These are phyloP conservation scores for Salpingus planirostris DNA, from an alignment of 2,888 invertebrate genomes.

Conservation along the genomic window DNA sequence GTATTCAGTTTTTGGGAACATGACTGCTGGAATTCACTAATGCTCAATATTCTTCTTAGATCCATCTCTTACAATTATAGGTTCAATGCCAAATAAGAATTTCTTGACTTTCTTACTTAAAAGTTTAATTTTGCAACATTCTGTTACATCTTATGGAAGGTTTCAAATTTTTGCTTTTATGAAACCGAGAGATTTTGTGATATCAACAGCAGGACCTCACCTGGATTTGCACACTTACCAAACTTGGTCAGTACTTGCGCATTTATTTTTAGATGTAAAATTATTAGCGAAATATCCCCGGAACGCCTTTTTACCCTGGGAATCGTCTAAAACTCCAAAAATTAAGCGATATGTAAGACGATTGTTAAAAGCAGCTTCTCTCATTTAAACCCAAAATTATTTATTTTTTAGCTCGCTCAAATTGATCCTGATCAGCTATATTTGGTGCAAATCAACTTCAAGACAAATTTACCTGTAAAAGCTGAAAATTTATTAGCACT, in stretches of 20 bases:
- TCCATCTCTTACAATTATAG: constrained; percentile 51
- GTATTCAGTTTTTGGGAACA: too few species aligned
- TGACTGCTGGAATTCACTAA: constrained; percentile 7
- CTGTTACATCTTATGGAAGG: constrained; percentile 49
- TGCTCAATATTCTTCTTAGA: constrained; percentile 30
- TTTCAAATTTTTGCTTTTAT: constrained; percentile 54
- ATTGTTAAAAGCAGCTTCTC: too few species aligned
- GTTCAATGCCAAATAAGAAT: constrained; percentile 46
- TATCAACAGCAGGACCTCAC: constrained; percentile 50
- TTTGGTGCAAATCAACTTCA: constrained; percentile 57
- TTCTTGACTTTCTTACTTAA: constrained; percentile 57
- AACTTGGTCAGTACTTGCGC: constrained; percentile 53
- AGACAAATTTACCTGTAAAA: constrained; percentile 43
- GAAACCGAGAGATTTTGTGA: constrained; percentile 53
- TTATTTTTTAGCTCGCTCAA: constrained; percentile 3
- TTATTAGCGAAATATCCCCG: constrained; percentile 53
- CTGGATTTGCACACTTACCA: constrained; percentile 48
- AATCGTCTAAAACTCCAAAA: constrained; percentile 18
- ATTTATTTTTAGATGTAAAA: constrained; percentile 57
- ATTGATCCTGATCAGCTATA: constrained; percentile 51
- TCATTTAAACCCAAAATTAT: too few species aligned
- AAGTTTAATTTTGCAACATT: constrained; percentile 51
- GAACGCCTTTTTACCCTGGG: constrained; percentile 60
- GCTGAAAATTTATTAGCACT: constrained; percentile 50
- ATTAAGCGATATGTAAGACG: constrained; percentile 2